Evolutionary conservation across 1,140 invertebrate genomes (phyloP).

Genomic region (Psilanteris sp.): DNA sequence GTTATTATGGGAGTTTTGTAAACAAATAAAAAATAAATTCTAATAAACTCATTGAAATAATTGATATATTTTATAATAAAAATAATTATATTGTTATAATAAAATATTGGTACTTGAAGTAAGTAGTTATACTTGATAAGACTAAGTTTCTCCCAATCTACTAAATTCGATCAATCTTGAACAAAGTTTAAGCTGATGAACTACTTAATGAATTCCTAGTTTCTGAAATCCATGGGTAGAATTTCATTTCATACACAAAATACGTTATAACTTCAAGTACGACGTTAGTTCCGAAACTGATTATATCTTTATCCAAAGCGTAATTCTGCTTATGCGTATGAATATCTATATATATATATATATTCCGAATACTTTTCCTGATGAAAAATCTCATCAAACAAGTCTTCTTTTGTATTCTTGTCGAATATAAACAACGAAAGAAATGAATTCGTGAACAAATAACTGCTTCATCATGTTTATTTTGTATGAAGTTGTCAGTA

Average conservation of each 20-base stretch:
- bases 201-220: constrained; percentile 38
- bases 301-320: constrained; percentile 6
- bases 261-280: constrained; percentile 6
- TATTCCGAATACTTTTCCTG: not conserved
- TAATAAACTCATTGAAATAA: no score
- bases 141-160: constrained; percentile 31
- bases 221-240: constrained; percentile 19
- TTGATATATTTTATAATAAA: no score
- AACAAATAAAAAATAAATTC: no score
- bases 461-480: constrained; percentile 14
- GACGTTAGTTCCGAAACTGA: not conserved
- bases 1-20: no score
- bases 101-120: constrained; percentile 5
- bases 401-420: not conserved
- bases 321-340: no score
- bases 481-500: constrained; percentile 7
- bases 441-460: constrained; percentile 14
- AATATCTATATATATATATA: not conserved
- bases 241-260: constrained; percentile 9
- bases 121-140: constrained; percentile 33
- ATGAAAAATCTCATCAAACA: not conserved
- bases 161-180: constrained; percentile 52
- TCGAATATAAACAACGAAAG: not conserved
- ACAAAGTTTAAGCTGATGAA: constrained; percentile 50
- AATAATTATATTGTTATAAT: constrained; percentile 16